Evolutionary conservation across 30 jellyfish, hydroid and myxozoan genomes (phyloP).

Genomic region (Aurelia aurita complex sp. Pacific): DNA sequence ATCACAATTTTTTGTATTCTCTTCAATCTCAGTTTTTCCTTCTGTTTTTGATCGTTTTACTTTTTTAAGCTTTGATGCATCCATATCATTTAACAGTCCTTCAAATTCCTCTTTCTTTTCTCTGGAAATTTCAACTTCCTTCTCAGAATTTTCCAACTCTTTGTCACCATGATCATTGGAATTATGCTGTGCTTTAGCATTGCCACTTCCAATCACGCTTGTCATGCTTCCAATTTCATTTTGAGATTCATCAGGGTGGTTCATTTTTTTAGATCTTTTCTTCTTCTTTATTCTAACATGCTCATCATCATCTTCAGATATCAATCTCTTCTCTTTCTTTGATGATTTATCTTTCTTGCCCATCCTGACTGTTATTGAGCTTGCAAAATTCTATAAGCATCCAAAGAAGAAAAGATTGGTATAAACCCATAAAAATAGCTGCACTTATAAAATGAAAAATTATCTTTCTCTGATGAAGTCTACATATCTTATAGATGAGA

Average conservation of each 20-base stretch:
- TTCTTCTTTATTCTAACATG: background rate
- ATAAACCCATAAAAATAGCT: too few species aligned
- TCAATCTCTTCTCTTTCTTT: too few species aligned
- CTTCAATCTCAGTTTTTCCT: background rate
- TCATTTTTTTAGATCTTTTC: background rate
- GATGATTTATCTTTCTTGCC: too few species aligned
- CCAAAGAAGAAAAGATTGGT: too few species aligned
- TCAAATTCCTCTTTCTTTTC: conserved; percentile 9
- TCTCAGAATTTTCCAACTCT: background rate
- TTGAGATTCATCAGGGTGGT: background rate
- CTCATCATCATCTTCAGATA: background rate
- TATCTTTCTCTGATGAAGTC: too few species aligned
- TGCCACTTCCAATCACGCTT: background rate
- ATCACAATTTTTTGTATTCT: background rate
- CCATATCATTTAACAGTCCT: conserved; percentile 34
- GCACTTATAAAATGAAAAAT: too few species aligned
- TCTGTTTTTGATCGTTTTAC: conserved; percentile 14
- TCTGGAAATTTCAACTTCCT: background rate
- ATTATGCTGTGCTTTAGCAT: background rate
- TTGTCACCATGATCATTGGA: background rate
- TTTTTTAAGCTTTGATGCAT: conserved; percentile 28
- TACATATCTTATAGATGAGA: too few species aligned
- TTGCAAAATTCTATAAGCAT: too few species aligned
- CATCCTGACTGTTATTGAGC: too few species aligned
- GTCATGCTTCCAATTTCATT: background rate